Base-by-base conservation (phyloP, 2,113 vertebrate species). In the Xenopus tropicalis region DNA sequence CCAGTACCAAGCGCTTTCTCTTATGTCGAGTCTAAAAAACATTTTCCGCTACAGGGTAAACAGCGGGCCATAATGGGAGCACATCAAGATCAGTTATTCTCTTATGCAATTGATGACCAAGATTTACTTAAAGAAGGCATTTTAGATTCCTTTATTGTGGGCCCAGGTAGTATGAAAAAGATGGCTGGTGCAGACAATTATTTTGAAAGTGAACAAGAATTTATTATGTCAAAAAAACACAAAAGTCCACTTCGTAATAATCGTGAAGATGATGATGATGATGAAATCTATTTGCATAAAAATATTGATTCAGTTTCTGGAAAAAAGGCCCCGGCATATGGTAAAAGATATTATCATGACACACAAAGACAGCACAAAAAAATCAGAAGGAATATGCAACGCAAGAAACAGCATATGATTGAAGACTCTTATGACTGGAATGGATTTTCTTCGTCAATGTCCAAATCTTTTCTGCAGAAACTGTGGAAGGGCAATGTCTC, bases 401-500 rank as follows among this genome's bases (percentile, higher is more conserved):
- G 51, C 67, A 70, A 69, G 48, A 62, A 79, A 44, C 74, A 69
- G 63, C 69, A 78, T 21, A 0, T 85, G 62, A 10, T 56, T 0
- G 84, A 82, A n/a, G 84, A 83, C 42, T 85, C 69, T 23, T 83
- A 87, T 11, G 88, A 93, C 4, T 82, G 88, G 78, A 93, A 95
- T 73, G 88, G 92, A 67, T 87, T 91, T 20, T 91, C 91, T 71
- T 90, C 92, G 71, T 90, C 92, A 61, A 94, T 91, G 87, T 94
- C 95, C 0, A 88, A 87, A 80, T 93, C 93, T 1, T 88, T 97
- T 79, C 88, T 97, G 56, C 90, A 90, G 78, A 90, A 88, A 57
- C 87, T 98, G 61, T 98, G 97, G 97, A 90, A 86, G 69, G 97
- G 96, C 19, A 87, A 88, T 0, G 92, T 91, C 43, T 95, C 94